Conservation (phyloP, 2,113 vertebrate genomes). For the Aspidoscelis tigris region DNA sequence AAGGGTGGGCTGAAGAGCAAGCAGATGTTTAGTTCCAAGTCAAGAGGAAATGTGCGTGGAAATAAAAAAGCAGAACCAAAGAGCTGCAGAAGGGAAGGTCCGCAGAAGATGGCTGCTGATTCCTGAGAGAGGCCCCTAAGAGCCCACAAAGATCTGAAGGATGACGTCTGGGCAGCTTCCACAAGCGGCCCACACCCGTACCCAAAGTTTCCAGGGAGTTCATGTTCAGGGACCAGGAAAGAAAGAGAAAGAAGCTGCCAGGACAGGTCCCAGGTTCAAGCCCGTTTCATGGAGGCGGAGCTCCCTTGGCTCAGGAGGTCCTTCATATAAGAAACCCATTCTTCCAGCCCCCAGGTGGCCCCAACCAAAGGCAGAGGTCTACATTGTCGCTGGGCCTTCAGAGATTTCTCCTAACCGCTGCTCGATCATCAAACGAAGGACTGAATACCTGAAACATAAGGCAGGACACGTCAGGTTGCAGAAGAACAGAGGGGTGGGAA, state of each 20-base stretch:
- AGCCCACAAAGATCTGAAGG: too few relatives aligned
- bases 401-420: slow-evolving; percentile 88
- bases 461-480: neutral
- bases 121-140: neutral
- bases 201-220: neutral
- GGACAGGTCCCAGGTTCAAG: neutral
- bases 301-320: rapidly evolving
- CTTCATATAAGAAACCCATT: neutral
- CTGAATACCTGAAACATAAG: slow-evolving; percentile 76
- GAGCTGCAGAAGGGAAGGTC: neutral
- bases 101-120: neutral
- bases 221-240: neutral
- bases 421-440: slow-evolving; percentile 86
- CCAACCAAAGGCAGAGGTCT: neutral
- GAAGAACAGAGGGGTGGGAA: neutral
- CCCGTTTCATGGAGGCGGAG: rapidly evolving
- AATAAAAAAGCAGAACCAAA: neutral
- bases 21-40: too few relatives aligned
- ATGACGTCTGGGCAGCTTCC: too few relatives aligned
- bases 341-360: neutral
- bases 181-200: too few relatives aligned
- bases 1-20: too few relatives aligned
- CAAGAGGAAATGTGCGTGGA: neutral
- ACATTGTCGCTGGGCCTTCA: slow-evolving; percentile 75
- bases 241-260: neutral